A percentile compares a stretch with the other conserved stretches of the same genome.
These are phyloP conservation scores for Cheilosia vernalis DNA, from an alignment of 2,888 invertebrate genomes.

Conservation along the genomic window DNA sequence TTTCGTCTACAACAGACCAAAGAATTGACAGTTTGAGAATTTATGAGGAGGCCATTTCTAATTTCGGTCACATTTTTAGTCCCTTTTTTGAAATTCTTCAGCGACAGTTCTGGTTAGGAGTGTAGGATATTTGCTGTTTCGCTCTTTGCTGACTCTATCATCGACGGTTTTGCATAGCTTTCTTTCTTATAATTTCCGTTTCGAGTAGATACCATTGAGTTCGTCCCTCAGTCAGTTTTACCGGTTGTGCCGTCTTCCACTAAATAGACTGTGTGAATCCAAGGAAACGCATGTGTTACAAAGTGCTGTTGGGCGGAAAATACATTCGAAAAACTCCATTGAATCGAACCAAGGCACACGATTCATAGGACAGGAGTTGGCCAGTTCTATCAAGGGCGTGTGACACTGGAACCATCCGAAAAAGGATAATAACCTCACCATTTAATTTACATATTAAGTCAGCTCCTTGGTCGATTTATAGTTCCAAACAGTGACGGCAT, in stretches of 20 bases:
- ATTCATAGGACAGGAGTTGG: background rate
- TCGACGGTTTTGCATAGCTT: too few species aligned
- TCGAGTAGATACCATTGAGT: slow-evolving; percentile 24
- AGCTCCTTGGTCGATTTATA: slow-evolving; percentile 37
- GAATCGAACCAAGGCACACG: too few species aligned
- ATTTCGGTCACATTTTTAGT: too few species aligned
- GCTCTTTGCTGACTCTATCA: too few species aligned
- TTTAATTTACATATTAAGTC: slow-evolving; percentile 14
- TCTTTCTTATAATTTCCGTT: slow-evolving; percentile 47
- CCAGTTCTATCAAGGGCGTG: slow-evolving; percentile 23
- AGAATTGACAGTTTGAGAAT: too few species aligned
- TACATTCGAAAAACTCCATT: background rate
- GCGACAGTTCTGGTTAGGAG: too few species aligned
- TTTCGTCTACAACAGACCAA: too few species aligned
- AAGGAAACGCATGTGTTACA: slow-evolving; percentile 18
- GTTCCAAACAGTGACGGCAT: slow-evolving; percentile 8
- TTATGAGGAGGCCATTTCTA: too few species aligned
- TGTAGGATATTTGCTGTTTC: too few species aligned
- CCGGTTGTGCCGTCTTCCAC: background rate
- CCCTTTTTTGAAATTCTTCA: too few species aligned
- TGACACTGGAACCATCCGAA: slow-evolving; percentile 7
- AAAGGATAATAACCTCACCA: background rate
- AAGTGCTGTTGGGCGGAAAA: slow-evolving; percentile 43
- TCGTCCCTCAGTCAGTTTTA: background rate
- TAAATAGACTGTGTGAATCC: too few species aligned